phyloP scores from a whole-genome alignment of 2,888 invertebrate species.

The Patella depressa region DNA sequence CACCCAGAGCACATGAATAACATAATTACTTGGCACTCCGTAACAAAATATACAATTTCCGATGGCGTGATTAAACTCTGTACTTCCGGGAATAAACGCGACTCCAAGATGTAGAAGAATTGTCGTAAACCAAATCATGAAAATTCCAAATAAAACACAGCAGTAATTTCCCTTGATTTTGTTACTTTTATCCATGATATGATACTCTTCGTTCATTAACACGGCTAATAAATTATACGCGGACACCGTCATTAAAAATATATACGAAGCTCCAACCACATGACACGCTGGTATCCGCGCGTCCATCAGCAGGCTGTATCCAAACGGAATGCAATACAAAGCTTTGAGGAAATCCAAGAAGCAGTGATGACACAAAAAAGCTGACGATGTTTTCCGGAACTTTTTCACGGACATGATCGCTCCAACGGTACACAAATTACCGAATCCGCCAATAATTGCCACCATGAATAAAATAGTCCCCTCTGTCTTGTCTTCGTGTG shows the following conservation, averaged over 20 bases:
- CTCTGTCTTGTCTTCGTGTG: slow-evolving; percentile 35
- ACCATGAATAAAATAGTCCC: slow-evolving; percentile 54
- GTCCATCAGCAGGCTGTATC: slow-evolving; percentile 55
- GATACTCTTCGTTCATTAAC: slow-evolving; percentile 69
- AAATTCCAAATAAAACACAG: slow-evolving; percentile 90
- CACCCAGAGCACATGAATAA: slow-evolving; percentile 91
- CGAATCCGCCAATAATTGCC: slow-evolving; percentile 57
- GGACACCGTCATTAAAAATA: slow-evolving; percentile 88
- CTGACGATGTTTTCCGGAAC: slow-evolving; percentile 62
- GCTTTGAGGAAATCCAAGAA: slow-evolving; percentile 66
- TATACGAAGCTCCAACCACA: slow-evolving; percentile 88
- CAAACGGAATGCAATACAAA: slow-evolving; percentile 65
- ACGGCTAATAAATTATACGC: slow-evolving; percentile 86
- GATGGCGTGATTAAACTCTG: slow-evolving; percentile 76
- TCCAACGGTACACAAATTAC: slow-evolving; percentile 54
- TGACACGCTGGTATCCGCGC: slow-evolving; percentile 76
- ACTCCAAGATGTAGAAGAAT: slow-evolving; percentile 89
- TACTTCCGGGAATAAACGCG: slow-evolving; percentile 68
- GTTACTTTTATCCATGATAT: slow-evolving; percentile 50
- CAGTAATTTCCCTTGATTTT: slow-evolving; percentile 59
- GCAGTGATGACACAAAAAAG: slow-evolving; percentile 67
- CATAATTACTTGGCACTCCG: slow-evolving; percentile 89
- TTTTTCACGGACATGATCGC: slow-evolving; percentile 50
- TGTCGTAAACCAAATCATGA: slow-evolving; percentile 94
- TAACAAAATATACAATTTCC: slow-evolving; percentile 89